Evolutionary conservation across 2,888 invertebrate genomes (phyloP).

Genomic region (Chymomyza amoena): DNA sequence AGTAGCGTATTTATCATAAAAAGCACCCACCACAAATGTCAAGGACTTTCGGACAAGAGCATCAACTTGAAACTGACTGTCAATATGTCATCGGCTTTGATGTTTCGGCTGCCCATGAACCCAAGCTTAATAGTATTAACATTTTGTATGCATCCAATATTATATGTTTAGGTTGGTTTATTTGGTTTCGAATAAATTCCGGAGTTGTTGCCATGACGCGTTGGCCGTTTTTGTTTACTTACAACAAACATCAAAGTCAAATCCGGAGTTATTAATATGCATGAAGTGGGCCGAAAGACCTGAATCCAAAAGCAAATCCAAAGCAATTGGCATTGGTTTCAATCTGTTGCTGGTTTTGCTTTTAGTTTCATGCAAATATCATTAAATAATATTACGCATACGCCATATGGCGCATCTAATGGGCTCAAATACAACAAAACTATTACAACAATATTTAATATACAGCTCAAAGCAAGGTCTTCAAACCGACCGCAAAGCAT

Average conservation of each 20-base stretch:
- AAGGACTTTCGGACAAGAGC: neutral
- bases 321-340: neutral
- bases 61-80: neutral
- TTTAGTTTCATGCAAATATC: neutral
- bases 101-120: neutral
- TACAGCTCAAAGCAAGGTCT: neutral
- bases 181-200: neutral
- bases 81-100: neutral
- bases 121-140: neutral
- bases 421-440: neutral
- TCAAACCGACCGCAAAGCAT: too few species aligned
- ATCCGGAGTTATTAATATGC: neutral
- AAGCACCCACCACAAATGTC: neutral
- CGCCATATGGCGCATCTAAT: neutral
- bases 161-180: neutral
- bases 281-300: neutral
- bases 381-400: neutral
- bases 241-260: conserved; percentile 13
- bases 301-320: neutral
- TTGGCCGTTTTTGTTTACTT: conserved; percentile 26
- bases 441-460: neutral
- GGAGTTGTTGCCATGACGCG: neutral
- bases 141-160: neutral
- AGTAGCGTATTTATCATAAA: neutral
- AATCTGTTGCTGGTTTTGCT: neutral